Conservation (phyloP, 2,113 vertebrate species). For the Monarcha castaneiventris region DNA sequence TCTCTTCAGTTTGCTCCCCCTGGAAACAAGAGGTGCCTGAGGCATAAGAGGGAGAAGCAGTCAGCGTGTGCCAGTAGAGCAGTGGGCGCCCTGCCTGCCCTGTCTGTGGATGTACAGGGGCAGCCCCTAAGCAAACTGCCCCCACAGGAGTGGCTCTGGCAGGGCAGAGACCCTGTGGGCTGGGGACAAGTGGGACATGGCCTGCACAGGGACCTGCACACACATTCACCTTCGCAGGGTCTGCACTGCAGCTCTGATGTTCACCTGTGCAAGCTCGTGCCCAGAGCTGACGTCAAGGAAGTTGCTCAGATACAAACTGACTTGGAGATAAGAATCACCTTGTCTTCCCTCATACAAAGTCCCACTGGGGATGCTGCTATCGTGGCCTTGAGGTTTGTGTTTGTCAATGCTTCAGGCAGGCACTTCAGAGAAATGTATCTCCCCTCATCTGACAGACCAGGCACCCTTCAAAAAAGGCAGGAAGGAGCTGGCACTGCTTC, state of each 20-base stretch:
- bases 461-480: not conserved
- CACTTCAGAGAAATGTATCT: not conserved
- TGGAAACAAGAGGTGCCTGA: not conserved
- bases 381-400: not conserved
- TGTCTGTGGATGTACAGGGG: too few relatives aligned
- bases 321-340: not conserved
- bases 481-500: not conserved
- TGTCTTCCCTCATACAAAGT: not conserved
- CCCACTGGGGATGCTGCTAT: not conserved
- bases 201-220: not conserved
- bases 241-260: not conserved
- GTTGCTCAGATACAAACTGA: not conserved
- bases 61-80: not conserved
- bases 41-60: not conserved
- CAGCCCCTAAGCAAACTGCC: accelerated
- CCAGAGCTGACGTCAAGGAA: not conserved
- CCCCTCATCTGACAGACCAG: not conserved
- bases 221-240: accelerated
- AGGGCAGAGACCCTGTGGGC: accelerated
- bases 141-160: not conserved
- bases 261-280: accelerated
- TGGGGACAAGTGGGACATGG: not conserved
- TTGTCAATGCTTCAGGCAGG: not conserved
- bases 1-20: not conserved
- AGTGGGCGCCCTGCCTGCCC: accelerated